phyloP scores from a whole-genome alignment of 2,113 vertebrate species.

The Mohoua ochrocephala region DNA sequence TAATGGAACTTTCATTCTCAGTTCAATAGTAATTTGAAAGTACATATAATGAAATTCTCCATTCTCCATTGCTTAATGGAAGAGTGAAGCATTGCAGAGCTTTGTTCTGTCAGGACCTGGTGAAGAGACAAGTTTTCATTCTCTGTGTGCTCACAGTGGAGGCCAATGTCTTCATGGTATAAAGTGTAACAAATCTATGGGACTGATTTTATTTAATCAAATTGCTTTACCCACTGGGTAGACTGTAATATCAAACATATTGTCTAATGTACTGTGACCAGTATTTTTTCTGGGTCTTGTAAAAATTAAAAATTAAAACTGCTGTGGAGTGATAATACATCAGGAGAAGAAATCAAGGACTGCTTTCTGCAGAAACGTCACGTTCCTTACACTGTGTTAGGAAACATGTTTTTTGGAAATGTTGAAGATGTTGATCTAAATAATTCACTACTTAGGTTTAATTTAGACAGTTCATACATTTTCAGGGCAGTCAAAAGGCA shows the following conservation, averaged over 20 bases:
- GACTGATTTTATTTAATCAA: background rate
- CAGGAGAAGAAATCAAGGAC: background rate
- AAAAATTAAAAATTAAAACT: background rate
- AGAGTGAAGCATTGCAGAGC: background rate
- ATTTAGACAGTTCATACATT: background rate
- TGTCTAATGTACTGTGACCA: background rate
- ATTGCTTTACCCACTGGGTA: background rate
- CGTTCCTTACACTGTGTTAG: background rate
- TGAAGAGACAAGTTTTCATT: background rate
- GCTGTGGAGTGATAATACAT: background rate
- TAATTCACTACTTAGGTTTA: background rate
- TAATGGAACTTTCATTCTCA: background rate
- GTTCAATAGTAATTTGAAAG: background rate
- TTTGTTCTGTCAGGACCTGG: background rate
- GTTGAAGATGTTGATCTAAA: background rate
- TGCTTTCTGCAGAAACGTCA: background rate
- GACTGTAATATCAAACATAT: background rate
- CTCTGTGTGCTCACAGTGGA: background rate
- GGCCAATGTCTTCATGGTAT: background rate
- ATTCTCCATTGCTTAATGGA: background rate
- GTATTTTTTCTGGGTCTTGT: background rate
- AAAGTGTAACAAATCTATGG: background rate
- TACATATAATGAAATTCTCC: background rate
- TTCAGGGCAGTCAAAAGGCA: background rate
- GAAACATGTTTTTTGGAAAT: background rate